Conservation (phyloP, 2,888 invertebrate genomes). For the Onthophagus sagittarius region DNA sequence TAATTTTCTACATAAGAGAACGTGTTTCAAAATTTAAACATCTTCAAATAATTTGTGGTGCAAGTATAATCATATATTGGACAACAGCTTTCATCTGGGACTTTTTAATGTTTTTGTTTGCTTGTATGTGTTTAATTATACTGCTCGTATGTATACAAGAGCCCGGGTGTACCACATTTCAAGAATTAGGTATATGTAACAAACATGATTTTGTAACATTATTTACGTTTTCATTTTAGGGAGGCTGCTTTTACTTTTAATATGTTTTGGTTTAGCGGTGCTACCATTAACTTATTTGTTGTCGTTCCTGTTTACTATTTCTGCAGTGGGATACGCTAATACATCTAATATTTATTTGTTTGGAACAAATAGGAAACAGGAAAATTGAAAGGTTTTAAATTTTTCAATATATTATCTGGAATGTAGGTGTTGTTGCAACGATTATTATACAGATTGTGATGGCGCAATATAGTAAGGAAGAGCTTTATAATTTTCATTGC, state of each 20-base stretch:
- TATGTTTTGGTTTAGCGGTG: constrained; percentile 67
- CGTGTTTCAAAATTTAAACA: constrained; percentile 64
- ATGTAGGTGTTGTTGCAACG: too few species aligned
- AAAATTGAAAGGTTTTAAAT: too few species aligned
- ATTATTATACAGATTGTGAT: too few species aligned
- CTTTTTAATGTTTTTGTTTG: constrained; percentile 59
- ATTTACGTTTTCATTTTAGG: constrained; percentile 44
- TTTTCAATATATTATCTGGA: too few species aligned
- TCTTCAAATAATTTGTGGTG: constrained; percentile 69
- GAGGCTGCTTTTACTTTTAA: constrained; percentile 59
- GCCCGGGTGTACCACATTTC: constrained; percentile 54
- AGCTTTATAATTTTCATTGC: too few species aligned
- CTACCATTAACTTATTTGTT: constrained; percentile 69
- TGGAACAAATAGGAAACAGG: too few species aligned
- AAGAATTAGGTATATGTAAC: constrained; percentile 51
- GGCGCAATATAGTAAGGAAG: too few species aligned
- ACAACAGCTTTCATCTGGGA: constrained; percentile 64
- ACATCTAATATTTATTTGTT: too few species aligned
- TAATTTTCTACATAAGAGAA: constrained; percentile 63
- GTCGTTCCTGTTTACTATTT: constrained; percentile 66
- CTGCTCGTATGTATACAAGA: constrained; percentile 64
- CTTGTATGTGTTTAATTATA: constrained; percentile 55
- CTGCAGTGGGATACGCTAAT: too few species aligned
- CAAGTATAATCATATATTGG: constrained; percentile 67
- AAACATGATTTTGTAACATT: background rate